A percentile compares a stretch with the other conserved stretches of the same genome.
Conservation (phyloP, 1,140 invertebrate species). For the Eriosoma lanigerum region DNA sequence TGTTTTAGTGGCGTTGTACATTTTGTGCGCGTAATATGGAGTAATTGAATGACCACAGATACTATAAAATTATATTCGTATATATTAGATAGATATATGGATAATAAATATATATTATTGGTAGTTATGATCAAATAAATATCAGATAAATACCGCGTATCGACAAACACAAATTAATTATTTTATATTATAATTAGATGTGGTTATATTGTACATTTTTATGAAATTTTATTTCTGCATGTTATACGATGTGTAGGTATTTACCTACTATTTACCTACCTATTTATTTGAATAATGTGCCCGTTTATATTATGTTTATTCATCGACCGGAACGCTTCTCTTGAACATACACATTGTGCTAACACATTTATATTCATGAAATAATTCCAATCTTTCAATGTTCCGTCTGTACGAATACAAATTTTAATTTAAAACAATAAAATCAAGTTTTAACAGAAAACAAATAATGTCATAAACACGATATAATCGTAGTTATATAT, state of each 20-base stretch:
- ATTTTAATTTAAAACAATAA: background rate
- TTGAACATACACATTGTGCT: constrained; percentile 61
- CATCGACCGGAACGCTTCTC: constrained; percentile 64
- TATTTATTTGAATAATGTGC: constrained; percentile 60
- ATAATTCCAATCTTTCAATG: constrained; percentile 54
- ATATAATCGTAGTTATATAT: no score
- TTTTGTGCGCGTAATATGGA: constrained; percentile 57
- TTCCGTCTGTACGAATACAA: background rate
- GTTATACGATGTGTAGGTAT: no score
- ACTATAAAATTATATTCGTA: constrained; percentile 54
- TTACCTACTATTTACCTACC: constrained; percentile 55
- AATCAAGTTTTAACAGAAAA: no score
- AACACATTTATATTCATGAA: constrained; percentile 64
- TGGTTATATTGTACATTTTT: no score
- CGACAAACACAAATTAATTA: background rate
- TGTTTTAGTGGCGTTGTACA: constrained; percentile 66
- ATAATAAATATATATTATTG: no score
- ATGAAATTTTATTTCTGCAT: no score
- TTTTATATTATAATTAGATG: background rate
- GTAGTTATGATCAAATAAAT: background rate
- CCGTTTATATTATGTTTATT: constrained; percentile 55
- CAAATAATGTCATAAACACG: no score
- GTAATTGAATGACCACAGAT: constrained; percentile 56
- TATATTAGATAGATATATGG: no score
- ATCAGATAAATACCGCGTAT: background rate